Conservation (phyloP, 2,113 vertebrate species). For the Pluvialis apricaria region DNA sequence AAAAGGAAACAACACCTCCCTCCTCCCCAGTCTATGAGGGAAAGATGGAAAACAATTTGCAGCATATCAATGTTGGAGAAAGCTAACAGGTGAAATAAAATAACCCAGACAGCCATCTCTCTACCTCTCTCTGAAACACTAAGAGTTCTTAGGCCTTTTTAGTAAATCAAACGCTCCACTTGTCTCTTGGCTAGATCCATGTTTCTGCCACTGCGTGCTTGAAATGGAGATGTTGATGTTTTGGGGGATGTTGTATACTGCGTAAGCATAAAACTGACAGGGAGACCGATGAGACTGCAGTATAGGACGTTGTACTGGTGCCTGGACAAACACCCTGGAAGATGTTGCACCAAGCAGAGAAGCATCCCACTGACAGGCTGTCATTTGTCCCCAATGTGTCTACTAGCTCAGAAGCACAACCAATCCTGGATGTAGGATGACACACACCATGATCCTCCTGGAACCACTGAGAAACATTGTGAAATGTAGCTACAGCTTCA, state of each 20-base stretch:
- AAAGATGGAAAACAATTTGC: conserved; percentile 3
- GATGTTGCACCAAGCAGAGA: neutral
- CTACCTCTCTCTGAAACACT: neutral
- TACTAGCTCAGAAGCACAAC: neutral
- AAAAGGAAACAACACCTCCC: neutral
- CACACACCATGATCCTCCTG: neutral
- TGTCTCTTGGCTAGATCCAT: neutral
- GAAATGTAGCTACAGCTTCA: neutral
- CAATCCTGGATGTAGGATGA: neutral
- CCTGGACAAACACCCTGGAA: neutral
- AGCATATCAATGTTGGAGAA: neutral
- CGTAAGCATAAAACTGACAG: neutral
- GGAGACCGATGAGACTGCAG: neutral
- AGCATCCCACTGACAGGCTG: neutral
- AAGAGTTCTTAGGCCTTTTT: neutral
- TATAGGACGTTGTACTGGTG: neutral
- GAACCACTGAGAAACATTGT: neutral
- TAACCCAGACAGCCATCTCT: neutral
- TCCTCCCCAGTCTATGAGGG: neutral
- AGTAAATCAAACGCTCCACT: conserved; percentile 1
- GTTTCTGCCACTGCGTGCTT: neutral
- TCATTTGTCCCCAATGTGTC: neutral
- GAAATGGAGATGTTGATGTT: neutral
- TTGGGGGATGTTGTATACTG: neutral
- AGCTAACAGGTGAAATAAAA: neutral